Evolutionary conservation across 2,797 vertebrate genomes (phyloP).

Genomic region (Epinephelus coioides): DNA sequence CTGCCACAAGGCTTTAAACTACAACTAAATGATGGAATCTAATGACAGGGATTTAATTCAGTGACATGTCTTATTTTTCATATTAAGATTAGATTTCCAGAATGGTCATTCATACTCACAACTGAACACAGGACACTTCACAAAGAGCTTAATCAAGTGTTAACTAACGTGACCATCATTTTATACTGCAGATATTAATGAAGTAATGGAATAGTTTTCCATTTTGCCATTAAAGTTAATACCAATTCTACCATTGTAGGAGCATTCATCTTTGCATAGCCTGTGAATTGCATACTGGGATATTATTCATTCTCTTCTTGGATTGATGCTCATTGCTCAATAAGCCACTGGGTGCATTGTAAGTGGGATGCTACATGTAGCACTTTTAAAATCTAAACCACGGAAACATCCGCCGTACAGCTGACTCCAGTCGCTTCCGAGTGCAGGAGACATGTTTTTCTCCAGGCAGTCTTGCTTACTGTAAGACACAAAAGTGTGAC

Average conservation of each 20-base stretch:
- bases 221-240: not conserved
- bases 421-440: not conserved
- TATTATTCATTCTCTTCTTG: not conserved
- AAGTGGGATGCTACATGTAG: not conserved
- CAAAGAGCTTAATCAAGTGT: not conserved
- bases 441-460: constrained; percentile 6
- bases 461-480: constrained; percentile 23
- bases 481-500: constrained; percentile 22
- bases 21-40: not conserved
- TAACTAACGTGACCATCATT: not conserved
- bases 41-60: not conserved
- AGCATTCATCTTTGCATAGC: not conserved
- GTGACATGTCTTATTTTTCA: constrained; percentile 1
- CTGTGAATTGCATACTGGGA: not conserved
- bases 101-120: not conserved
- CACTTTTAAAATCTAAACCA: not conserved
- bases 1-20: not conserved
- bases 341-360: not conserved
- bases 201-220: not conserved
- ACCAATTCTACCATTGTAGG: not conserved
- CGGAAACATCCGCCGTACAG: not conserved
- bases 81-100: constrained; percentile 3
- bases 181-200: not conserved
- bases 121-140: constrained; percentile 5
- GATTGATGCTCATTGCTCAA: not conserved